phyloP scores from a whole-genome alignment of 1,140 invertebrate species.

The Chrysoperla carnea region DNA sequence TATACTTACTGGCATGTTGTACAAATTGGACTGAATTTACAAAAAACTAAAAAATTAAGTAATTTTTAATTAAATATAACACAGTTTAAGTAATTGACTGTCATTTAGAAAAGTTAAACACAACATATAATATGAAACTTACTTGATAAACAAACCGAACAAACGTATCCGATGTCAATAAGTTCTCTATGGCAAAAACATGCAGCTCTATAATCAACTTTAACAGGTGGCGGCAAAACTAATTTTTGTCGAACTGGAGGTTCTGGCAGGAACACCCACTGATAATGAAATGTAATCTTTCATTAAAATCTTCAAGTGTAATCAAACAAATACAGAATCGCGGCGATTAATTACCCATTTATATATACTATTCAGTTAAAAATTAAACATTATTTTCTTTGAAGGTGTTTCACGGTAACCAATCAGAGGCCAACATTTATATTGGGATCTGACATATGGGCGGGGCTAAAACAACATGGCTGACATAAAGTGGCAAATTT shows the following conservation, averaged over 20 bases:
- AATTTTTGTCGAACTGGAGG: slow-evolving; percentile 60
- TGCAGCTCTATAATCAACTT: slow-evolving; percentile 89
- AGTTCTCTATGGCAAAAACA: slow-evolving; percentile 97
- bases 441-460: too few relatives aligned
- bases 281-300: slow-evolving; percentile 13
- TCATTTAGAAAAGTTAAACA: too few relatives aligned
- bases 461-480: too few relatives aligned
- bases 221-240: slow-evolving; percentile 72
- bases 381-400: too few relatives aligned
- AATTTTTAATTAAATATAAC: slow-evolving; percentile 12
- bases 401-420: too few relatives aligned
- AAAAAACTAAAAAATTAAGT: slow-evolving; percentile 69
- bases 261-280: slow-evolving; percentile 90
- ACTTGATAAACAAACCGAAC: slow-evolving; percentile 94
- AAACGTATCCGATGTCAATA: slow-evolving; percentile 92
- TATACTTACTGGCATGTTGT: slow-evolving; percentile 86
- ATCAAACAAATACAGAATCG: too few relatives aligned
- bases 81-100: not conserved
- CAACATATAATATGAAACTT: slow-evolving; percentile 19
- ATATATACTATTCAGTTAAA: too few relatives aligned
- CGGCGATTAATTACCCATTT: too few relatives aligned
- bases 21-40: slow-evolving; percentile 93
- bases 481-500: too few relatives aligned
- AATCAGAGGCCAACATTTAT: too few relatives aligned
- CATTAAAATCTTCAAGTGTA: too few relatives aligned